A percentile compares a stretch with the other conserved stretches of the same genome.
These are phyloP conservation scores for Scatophagus argus DNA, from an alignment of 2,113 vertebrate genomes.

Conservation along the genomic window DNA sequence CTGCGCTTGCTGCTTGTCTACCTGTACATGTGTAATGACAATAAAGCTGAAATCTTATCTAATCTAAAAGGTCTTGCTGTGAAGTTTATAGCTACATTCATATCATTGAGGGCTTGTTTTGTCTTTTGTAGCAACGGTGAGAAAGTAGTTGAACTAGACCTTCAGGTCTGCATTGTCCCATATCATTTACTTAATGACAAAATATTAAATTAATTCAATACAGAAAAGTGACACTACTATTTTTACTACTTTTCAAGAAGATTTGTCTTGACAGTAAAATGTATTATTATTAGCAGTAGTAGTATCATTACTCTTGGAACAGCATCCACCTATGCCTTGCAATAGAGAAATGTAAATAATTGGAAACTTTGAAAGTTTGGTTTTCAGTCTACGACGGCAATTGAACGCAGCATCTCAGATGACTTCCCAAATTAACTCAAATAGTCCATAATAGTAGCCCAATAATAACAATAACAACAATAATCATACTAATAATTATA, in stretches of 20 bases:
- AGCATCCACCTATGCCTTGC: neutral
- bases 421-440: neutral
- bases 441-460: too few relatives aligned
- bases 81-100: neutral
- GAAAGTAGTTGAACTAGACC: neutral
- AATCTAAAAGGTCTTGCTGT: neutral
- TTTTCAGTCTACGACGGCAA: neutral
- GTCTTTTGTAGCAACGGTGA: too few relatives aligned
- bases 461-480: neutral
- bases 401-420: neutral
- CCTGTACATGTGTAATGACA: too few relatives aligned
- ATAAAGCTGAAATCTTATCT: too few relatives aligned
- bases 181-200: neutral
- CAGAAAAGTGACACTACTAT: neutral
- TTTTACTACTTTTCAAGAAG: too few relatives aligned
- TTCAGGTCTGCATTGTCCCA: neutral
- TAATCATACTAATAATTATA: neutral
- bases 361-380: neutral
- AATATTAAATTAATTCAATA: too few relatives aligned
- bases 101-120: neutral
- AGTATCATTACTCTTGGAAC: too few relatives aligned
- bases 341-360: neutral
- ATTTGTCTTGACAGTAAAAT: neutral
- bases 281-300: too few relatives aligned
- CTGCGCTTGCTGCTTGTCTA: too few relatives aligned